Base-by-base conservation (phyloP, 1,140 invertebrate genomes). In the Lasioglossum baleicum region DNA sequence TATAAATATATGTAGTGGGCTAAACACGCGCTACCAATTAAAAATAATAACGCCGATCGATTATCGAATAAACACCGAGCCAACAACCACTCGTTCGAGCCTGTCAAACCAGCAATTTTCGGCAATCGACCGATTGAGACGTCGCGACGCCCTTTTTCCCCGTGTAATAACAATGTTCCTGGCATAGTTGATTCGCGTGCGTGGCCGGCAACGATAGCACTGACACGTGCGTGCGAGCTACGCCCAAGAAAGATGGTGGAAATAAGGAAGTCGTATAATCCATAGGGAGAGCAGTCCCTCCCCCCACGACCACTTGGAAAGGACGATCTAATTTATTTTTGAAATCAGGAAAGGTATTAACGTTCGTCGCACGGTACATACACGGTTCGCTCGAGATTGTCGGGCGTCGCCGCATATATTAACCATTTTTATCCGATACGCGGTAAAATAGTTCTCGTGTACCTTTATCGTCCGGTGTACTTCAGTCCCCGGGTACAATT, bases 271-370 rank as follows among this genome's bases (percentile, higher is more conserved):
- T 81, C 68, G 64, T 66, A 66, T 84, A 77, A 85, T 74, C 40
- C 79, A 35, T 13, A 5, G 73, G 64, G 51, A 56, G 42, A 7
- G 6, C 7, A 8, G 20, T 4, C 17, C 17, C 7, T 44, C 44
- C 17, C 1, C 53, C 44, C 42, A 26, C 26, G 13, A 63, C 20
- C 20, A 5, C 20, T 44, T 13, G 44, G 40, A 42, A 83, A 75
- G 56, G 77, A 84, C 68, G 82, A 83, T 81, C 83, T 84, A 84
- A 84, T 84, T 85, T 80, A 84, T 84, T 85, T 81, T 85, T 68
- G 73, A 81, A 76, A 84, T 85, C 79, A 56, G 70, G 73, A 51
- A 66, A 65, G 65, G 69, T 73, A 71, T 64, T 65, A 63, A 60
- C 69, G 73, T 79, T 66, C 51, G 48, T 75, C 58, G 68, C 65